These are phyloP conservation scores for Actias luna DNA, from an alignment of 2,888 invertebrate species.

Conservation along the genomic window DNA sequence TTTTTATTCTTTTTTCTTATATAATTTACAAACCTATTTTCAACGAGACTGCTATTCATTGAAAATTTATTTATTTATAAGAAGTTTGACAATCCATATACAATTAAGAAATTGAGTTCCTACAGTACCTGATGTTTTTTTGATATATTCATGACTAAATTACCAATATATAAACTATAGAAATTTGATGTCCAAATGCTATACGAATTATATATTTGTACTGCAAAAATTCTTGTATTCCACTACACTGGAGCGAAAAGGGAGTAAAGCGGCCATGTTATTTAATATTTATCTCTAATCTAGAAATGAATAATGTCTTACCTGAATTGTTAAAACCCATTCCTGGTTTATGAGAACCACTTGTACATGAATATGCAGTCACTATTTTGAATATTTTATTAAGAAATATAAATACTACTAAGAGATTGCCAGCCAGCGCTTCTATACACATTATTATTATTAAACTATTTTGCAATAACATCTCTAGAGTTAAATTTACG, in stretches of 20 bases:
- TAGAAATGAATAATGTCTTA: neutral
- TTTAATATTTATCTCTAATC: neutral
- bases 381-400: neutral
- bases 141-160: neutral
- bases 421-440: neutral
- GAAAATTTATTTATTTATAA: too few species aligned
- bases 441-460: too few species aligned
- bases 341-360: neutral
- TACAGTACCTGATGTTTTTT: neutral
- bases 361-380: neutral
- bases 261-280: neutral
- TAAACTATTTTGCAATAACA: too few species aligned
- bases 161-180: neutral
- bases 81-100: too few species aligned
- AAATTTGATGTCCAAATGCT: neutral
- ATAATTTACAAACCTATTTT: too few species aligned
- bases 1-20: too few species aligned
- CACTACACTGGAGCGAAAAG: neutral
- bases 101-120: too few species aligned
- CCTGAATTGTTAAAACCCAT: slow-evolving; percentile 9
- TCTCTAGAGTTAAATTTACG: too few species aligned
- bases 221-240: neutral
- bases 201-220: neutral
- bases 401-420: too few species aligned
- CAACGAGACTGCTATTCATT: too few species aligned